Base-by-base conservation (phyloP, 2,888 invertebrate genomes). In the Sabatieria punctata region DNA sequence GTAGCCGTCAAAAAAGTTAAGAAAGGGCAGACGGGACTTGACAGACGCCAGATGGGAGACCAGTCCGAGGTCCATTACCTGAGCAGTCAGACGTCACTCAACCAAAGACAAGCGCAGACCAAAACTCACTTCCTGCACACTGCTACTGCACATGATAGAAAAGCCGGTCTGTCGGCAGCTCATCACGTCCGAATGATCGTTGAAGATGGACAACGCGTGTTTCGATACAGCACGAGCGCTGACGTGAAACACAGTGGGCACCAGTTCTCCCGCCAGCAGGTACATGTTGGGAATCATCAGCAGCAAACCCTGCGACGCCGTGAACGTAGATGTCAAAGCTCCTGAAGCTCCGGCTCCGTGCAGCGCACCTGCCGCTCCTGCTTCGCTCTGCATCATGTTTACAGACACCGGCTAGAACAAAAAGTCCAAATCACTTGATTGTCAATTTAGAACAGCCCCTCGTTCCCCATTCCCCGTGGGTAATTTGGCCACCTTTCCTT, bases 171-270 rank as follows among this genome's bases (percentile, higher is more conserved):
- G 53, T 41, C 53, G 26, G 11, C 48, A 48, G 2, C 52, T 50
- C 54, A 54, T 54, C 22, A 54, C 54, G 45, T 54, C 54, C 2
- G 54, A 54, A 48, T 54, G 54, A 39, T 54, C 54, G 46, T 54
- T 54, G 51, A 54, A 54, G 47, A 54, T 54, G 49, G 52, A 52
- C 4, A 54, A 49, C 37, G 54, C 54, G 46, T 54, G 54, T 43
- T 54, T 54, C n/a, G 54, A 54, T 18, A 54, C 49, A 3, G 54
- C 52, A 13, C 54, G 37, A 25, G 54, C 54, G 18, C 52, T 50
- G 6, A 54, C 54, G 49, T 54, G 54, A 35, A 54, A 51, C 23
- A 54, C 54, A n/a, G 52, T 49, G 15, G 54, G 54, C 45, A 54
- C 43, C 30, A 54, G 47, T 41, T 54, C 54, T 18, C 54, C 54